Conservation (phyloP, 2,888 invertebrate genomes). For the Meliscaeva auricollis region DNA sequence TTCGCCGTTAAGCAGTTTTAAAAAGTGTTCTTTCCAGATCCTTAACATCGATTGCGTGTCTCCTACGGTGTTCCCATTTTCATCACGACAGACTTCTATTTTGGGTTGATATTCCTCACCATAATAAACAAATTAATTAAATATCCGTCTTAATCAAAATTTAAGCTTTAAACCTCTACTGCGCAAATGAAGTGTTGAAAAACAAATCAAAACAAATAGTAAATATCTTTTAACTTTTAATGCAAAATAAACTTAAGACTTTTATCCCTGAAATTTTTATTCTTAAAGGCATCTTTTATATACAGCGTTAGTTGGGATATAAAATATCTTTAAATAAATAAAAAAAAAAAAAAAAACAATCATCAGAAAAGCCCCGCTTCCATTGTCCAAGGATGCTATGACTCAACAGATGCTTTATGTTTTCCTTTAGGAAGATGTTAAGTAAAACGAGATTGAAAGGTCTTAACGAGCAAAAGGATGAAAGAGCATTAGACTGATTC, state of each 20-base stretch:
- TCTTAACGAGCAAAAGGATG: slow-evolving; percentile 66
- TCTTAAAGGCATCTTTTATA: slow-evolving; percentile 62
- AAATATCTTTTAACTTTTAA: slow-evolving; percentile 22
- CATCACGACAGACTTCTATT: too few species aligned
- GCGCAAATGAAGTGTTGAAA: not conserved
- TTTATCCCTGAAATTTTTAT: slow-evolving; percentile 53
- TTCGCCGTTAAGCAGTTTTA: too few species aligned
- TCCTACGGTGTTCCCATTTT: too few species aligned
- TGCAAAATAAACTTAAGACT: slow-evolving; percentile 50
- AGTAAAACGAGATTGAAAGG: slow-evolving; percentile 69
- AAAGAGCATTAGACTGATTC: slow-evolving; percentile 71
- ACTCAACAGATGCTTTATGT: slow-evolving; percentile 71
- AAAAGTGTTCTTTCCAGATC: too few species aligned
- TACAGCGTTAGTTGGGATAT: not conserved
- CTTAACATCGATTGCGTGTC: too few species aligned
- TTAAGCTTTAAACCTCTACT: too few species aligned
- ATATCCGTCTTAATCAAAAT: too few species aligned
- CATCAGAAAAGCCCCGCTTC: slow-evolving; percentile 40
- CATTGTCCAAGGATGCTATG: slow-evolving; percentile 62
- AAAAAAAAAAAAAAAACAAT: slow-evolving; percentile 22
- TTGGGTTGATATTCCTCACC: too few species aligned
- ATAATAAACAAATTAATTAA: too few species aligned
- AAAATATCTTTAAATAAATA: not conserved
- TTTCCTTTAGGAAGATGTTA: slow-evolving; percentile 57
- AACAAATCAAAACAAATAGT: not conserved